These are phyloP conservation scores for Sminthurides aquaticus DNA, from an alignment of 2,888 invertebrate genomes.

Conservation along the genomic window DNA sequence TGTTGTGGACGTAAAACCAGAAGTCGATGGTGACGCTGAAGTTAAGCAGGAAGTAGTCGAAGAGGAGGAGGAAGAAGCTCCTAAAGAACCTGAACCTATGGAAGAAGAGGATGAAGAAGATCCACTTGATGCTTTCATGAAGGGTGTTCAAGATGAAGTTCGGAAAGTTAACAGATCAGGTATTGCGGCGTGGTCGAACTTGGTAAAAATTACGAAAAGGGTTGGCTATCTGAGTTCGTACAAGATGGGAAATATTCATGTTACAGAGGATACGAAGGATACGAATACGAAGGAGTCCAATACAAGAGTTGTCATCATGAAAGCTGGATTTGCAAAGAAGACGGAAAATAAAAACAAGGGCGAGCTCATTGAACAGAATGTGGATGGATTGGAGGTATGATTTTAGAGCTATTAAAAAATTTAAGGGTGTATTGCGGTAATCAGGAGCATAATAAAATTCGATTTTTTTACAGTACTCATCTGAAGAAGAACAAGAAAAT, in stretches of 20 bases:
- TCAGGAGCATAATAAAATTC: no score
- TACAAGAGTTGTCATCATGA: constrained; percentile 62
- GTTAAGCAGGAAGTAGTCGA: constrained; percentile 8
- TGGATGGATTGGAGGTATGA: constrained; percentile 75
- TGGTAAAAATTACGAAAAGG: no score
- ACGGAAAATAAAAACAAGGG: constrained; percentile 75
- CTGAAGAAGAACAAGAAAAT: constrained; percentile 93
- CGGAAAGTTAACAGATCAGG: constrained; percentile 59
- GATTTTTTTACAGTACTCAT: constrained; percentile 65
- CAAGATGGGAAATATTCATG: no score
- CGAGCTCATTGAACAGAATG: constrained; percentile 97
- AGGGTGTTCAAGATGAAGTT: constrained; percentile 66
- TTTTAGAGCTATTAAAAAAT: no score
- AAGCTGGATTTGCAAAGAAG: constrained; percentile 74
- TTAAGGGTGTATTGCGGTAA: no score
- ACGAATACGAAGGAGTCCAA: constrained; percentile 3
- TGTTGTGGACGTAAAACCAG: constrained; percentile 43
- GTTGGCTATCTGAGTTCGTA: no score
- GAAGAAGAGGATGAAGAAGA: constrained; percentile 61
- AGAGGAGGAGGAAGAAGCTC: constrained; percentile 20
- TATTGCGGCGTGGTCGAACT: neutral
- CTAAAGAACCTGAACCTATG: neutral
- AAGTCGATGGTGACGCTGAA: constrained; percentile 17
- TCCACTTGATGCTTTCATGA: constrained; percentile 96
- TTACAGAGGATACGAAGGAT: no score